Evolutionary conservation across 2,113 vertebrate species (phyloP), one percentile per base, ranked within the genome.

Genomic region (Pandion haliaetus): DNA sequence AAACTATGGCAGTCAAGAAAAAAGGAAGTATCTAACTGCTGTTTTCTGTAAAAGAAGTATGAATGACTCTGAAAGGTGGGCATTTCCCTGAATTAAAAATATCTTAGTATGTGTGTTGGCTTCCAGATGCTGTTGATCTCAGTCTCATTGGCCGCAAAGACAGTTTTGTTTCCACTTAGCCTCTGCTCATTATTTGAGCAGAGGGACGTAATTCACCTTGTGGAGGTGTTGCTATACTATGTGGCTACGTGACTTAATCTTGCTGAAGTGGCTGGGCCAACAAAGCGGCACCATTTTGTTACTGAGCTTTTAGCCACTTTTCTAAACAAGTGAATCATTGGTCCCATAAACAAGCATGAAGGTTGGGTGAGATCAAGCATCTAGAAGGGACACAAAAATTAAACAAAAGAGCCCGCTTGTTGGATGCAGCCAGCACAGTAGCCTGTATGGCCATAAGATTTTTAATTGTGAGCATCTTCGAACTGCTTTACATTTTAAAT

Each of bases 271-370:
- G 20, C 40, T 63, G 3, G 1, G 24, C 21, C 67, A 73, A 58
- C 5, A 62, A 42, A 55, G 21, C 1, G 2, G 44, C 34, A 21
- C 20, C 24, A 61, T 63, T 74, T 59, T 62, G 9, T 66, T 55
- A 23, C 42, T n/a, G 50, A 77, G 45, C 16, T 72, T 88, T 26
- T 15, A 80, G 61, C 6, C 52, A 15, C 42, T 61, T 59, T 52
- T 84, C 57, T 74, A 25, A 88, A 28, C 7, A 84, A 47, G 25
- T 0, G 0, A 38, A 16, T 47, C 14, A 4, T 8, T 59, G 29
- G 59, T 81, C 44, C 32, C 42, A 52, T 29, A 67, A 71, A 66
- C 3, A 38, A 79, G 44, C 52, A 67, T 36, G 36, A 71, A 67
- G 5, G 9, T 8, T 63, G 26, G 0, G 0, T 61, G 80, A 79